Percentiles rank a stretch among this genome's conserved stretches.
Conservation (phyloP, 2,797 vertebrate species). For the Myotis pilosus region DNA sequence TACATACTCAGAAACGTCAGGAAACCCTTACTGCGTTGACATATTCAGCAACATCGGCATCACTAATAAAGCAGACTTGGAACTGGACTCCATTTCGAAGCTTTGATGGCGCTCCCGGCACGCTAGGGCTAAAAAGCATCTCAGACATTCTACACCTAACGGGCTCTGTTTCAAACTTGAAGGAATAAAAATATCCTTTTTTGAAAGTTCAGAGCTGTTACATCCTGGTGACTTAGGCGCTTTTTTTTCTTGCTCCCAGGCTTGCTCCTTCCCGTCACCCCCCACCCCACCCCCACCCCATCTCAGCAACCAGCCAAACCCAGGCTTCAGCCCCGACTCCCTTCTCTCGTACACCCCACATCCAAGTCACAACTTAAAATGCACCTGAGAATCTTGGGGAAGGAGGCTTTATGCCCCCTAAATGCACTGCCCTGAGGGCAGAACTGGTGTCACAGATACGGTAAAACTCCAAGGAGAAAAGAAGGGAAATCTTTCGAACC, state of each 20-base stretch:
- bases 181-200: background rate
- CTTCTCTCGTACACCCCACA: no score
- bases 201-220: background rate
- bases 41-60: no score
- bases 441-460: background rate
- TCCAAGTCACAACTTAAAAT: background rate
- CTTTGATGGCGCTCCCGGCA: no score
- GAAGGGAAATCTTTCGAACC: background rate
- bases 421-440: background rate
- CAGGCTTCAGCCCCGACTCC: fast-evolving
- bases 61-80: no score
- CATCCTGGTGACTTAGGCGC: background rate
- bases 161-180: background rate
- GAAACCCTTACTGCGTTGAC: no score
- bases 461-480: background rate
- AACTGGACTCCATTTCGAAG: no score
- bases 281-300: fast-evolving
- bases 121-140: background rate
- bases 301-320: fast-evolving
- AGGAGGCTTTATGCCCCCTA: background rate
- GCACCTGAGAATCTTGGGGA: background rate
- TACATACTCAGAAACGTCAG: no score
- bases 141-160: background rate
- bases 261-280: no score
- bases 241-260: background rate